A percentile compares a stretch with the other conserved stretches of the same genome.
Evolutionary conservation across 2,113 vertebrate species (phyloP).

Genomic region (Ranitomeya imitator): DNA sequence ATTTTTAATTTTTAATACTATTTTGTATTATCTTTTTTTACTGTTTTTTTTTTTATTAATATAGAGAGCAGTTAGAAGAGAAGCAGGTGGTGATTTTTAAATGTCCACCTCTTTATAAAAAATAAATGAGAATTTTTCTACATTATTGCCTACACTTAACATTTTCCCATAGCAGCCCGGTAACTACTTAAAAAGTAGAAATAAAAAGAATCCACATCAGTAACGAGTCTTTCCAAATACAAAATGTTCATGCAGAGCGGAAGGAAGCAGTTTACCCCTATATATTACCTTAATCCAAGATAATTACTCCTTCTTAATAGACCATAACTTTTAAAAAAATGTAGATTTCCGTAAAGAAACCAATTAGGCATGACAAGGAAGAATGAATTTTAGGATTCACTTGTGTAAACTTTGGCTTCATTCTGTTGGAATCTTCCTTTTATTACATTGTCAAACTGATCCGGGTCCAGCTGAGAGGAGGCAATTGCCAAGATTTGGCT

Average conservation of each 20-base stretch:
- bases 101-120: too few species aligned
- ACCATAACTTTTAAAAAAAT: not conserved
- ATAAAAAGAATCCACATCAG: not conserved
- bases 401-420: conserved; percentile 1
- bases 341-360: conserved; percentile 4
- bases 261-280: not conserved
- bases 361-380: not conserved
- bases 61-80: too few species aligned
- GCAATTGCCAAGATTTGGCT: not conserved
- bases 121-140: too few species aligned
- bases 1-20: too few species aligned
- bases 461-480: not conserved
- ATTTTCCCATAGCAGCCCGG: not conserved
- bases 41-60: too few species aligned
- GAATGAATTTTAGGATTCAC: not conserved
- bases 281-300: not conserved
- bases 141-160: too few species aligned
- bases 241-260: not conserved
- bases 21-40: too few species aligned
- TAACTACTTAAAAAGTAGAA: not conserved
- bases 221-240: not conserved
- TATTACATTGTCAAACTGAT: not conserved
- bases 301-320: conserved; percentile 3
- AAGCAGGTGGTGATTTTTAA: too few species aligned
- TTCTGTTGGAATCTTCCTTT: conserved; percentile 5